Percentiles rank a stretch among this genome's conserved stretches.
These are phyloP conservation scores for Xylocampa areola DNA, from an alignment of 2,888 invertebrate species.

Conservation along the genomic window DNA sequence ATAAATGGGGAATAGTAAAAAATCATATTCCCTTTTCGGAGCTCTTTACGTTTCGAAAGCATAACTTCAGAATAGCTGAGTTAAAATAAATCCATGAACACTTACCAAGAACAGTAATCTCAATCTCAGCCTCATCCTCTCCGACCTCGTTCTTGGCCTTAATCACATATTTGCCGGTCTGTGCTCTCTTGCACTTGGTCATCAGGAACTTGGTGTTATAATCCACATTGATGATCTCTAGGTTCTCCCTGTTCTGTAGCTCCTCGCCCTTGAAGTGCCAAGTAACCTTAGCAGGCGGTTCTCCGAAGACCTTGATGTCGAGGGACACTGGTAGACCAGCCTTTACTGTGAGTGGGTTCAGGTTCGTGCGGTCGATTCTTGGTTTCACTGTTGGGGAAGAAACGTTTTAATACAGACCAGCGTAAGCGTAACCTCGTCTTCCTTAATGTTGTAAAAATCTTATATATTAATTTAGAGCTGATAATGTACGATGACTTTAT, in stretches of 20 bases:
- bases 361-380: conserved; percentile 96
- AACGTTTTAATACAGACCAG: neutral
- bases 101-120: conserved; percentile 94
- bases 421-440: no score
- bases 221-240: conserved; percentile 95
- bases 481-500: no score
- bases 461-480: no score
- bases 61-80: no score
- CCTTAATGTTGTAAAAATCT: no score
- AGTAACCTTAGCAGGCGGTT: conserved; percentile 97
- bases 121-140: conserved; percentile 97
- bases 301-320: conserved; percentile 97
- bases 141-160: conserved; percentile 98
- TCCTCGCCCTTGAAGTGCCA: conserved; percentile 95
- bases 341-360: conserved; percentile 95
- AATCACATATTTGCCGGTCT: conserved; percentile 96
- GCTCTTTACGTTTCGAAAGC: no score
- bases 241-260: conserved; percentile 89
- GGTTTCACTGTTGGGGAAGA: conserved; percentile 93
- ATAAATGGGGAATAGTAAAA: no score
- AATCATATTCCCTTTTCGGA: no score
- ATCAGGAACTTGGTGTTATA: conserved; percentile 97
- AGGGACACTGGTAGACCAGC: conserved; percentile 96
- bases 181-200: conserved; percentile 94
- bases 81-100: conserved; percentile 14